Evolutionary conservation across 2,888 invertebrate genomes (phyloP), one percentile per base, ranked within the genome.

Genomic region (Rhamphomyia laevipes): DNA sequence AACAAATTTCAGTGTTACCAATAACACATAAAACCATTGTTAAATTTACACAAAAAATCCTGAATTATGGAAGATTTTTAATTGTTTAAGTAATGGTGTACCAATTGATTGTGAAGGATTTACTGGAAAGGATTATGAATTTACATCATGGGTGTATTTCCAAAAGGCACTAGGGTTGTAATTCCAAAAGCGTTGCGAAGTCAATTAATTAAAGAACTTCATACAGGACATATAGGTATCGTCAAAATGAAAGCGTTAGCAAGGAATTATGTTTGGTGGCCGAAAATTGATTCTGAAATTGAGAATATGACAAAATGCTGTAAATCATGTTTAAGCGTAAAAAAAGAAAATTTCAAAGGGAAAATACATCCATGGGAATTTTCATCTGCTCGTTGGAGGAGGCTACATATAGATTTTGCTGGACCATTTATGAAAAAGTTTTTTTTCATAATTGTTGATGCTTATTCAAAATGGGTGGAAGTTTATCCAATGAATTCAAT

Each of bases 331-430:
- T 51, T 54, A 43, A 43, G 46, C 30, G 51, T 55, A 41, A 58
- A 57, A 45, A 60, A 58, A 49, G 56, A 57, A 27, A 58, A 61
- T 40, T 48, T 51, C n/a, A 63, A 60, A 57, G 54, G 56, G 13
- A 41, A 16, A 33, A 43, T 58, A 21, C 51, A 53, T 27, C 52
- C 58, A 30, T 60, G 59, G 52, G 53, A 50, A 30, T 58, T 56
- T 48, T 51, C 64, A 23, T 53, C 50, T 6, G 51, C 56, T 46
- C 59, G 61, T 10, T 67, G 64, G 63, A 57, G 65, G 48, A 56
- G 70, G 16, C 52, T 71, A 5, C 70, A 73, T 56, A 57, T 68
- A 16, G 72, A 73, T 55, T 70, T 66, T 58, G 66, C 68, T 13
- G 70, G 68, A 16, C 65, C 66, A 1, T 50, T 45, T 18, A 18